Evolutionary conservation across 2,888 invertebrate species (phyloP).

Genomic region (Phorcus lineatus): DNA sequence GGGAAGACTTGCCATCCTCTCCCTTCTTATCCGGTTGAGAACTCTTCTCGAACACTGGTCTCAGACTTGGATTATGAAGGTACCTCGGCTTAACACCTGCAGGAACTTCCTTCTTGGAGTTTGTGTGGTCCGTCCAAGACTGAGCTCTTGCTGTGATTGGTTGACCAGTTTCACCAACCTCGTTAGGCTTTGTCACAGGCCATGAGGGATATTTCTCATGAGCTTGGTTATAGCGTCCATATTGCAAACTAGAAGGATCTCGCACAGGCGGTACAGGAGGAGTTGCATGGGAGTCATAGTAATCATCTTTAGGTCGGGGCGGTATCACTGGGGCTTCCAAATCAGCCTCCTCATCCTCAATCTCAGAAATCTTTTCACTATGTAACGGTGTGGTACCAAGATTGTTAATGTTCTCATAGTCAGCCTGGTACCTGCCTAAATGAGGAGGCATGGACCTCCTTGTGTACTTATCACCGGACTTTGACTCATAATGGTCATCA

Average conservation of each 20-base stretch:
- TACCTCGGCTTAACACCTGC: slow-evolving; percentile 75
- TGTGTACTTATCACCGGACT: slow-evolving; percentile 39
- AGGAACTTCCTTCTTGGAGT: slow-evolving; percentile 83
- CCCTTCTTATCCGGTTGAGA: slow-evolving; percentile 51
- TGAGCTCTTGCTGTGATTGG: slow-evolving; percentile 81
- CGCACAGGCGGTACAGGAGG: slow-evolving; percentile 79
- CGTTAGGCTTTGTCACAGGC: slow-evolving; percentile 81
- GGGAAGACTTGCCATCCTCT: slow-evolving; percentile 52
- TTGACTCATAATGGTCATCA: slow-evolving; percentile 34
- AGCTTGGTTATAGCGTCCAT: slow-evolving; percentile 81
- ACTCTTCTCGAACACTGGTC: slow-evolving; percentile 80
- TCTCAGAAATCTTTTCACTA: slow-evolving; percentile 48
- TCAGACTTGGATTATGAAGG: slow-evolving; percentile 41
- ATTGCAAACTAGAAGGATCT: slow-evolving; percentile 83
- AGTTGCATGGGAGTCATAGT: slow-evolving; percentile 42
- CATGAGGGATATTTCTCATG: slow-evolving; percentile 87
- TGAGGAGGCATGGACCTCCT: slow-evolving; percentile 52
- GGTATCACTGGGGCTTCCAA: slow-evolving; percentile 44
- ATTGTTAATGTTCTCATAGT: slow-evolving; percentile 42
- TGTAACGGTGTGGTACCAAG: slow-evolving; percentile 36
- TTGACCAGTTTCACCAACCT: slow-evolving; percentile 42
- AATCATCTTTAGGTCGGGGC: slow-evolving; percentile 40
- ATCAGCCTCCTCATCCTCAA: slow-evolving; percentile 52
- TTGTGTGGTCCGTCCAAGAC: slow-evolving; percentile 84
- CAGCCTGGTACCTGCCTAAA: slow-evolving; percentile 44